phyloP scores from a whole-genome alignment of 2,888 invertebrate genomes.

The Torymus auratus region DNA sequence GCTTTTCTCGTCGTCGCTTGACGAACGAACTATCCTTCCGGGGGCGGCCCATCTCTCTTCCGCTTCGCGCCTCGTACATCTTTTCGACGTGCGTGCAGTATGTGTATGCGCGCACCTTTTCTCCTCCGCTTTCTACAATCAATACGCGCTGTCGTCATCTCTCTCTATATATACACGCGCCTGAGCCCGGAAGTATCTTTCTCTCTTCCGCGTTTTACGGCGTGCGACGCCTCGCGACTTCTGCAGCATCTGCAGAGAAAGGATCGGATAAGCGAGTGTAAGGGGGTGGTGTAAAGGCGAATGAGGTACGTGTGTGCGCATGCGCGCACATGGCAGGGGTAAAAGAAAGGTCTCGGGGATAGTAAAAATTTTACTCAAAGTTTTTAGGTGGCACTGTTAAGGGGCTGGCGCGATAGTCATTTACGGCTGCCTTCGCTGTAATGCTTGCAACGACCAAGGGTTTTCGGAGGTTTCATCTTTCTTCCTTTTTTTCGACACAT shows the following conservation, averaged over 20 bases:
- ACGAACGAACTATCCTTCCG: conserved; percentile 38
- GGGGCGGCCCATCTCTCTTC: neutral
- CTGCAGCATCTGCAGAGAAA: conserved; percentile 12
- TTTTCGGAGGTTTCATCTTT: too few relatives aligned
- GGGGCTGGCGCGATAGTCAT: conserved; percentile 37
- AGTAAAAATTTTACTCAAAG: conserved; percentile 48
- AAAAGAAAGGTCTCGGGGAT: neutral
- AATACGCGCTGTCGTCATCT: neutral
- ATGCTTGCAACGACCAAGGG: conserved; percentile 11
- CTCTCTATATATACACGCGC: neutral
- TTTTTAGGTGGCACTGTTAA: conserved; percentile 33
- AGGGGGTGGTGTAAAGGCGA: conserved; percentile 11
- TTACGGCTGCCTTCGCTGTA: conserved; percentile 19
- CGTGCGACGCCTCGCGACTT: neutral
- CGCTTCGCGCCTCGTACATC: neutral
- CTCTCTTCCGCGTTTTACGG: conserved; percentile 29
- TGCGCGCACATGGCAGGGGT: too few relatives aligned
- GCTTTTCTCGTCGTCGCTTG: conserved; percentile 2
- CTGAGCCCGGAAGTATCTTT: neutral
- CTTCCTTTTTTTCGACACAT: too few relatives aligned
- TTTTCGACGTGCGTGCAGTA: conserved; percentile 28
- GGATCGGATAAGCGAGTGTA: conserved; percentile 24
- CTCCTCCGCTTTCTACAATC: neutral
- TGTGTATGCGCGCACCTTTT: conserved; percentile 19
- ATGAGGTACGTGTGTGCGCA: neutral